phyloP scores from a whole-genome alignment of 2,797 vertebrate species.

The Chiloscyllium punctatum region DNA sequence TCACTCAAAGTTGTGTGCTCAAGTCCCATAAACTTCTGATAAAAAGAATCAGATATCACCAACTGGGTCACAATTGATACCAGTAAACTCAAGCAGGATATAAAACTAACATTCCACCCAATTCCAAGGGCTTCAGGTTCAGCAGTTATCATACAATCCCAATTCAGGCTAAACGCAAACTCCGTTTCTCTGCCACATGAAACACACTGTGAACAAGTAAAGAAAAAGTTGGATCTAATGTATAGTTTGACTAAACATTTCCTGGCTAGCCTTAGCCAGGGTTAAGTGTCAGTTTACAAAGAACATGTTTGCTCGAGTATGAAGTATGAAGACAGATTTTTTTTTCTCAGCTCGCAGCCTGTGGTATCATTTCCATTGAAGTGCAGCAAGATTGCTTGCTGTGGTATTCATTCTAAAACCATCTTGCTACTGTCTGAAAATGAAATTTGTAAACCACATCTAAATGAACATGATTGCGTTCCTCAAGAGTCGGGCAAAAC shows the following conservation, averaged over 20 bases:
- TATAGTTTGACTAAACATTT: not conserved
- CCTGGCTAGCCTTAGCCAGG: not conserved
- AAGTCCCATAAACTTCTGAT: not conserved
- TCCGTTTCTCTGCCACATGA: not conserved
- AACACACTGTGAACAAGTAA: not conserved
- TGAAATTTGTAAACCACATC: not conserved
- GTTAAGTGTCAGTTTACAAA: not conserved
- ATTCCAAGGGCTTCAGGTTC: not conserved
- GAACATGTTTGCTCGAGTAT: no score
- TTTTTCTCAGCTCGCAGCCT: not conserved
- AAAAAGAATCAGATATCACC: not conserved
- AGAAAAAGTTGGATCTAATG: not conserved
- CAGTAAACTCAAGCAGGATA: not conserved
- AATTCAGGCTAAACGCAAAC: not conserved
- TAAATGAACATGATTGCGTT: not conserved
- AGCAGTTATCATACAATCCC: not conserved
- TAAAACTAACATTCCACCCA: not conserved
- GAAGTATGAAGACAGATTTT: not conserved
- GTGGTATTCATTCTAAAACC: not conserved
- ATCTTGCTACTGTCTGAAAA: not conserved
- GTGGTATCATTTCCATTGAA: not conserved
- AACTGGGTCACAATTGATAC: not conserved
- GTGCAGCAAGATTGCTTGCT: not conserved
- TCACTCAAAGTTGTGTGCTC: not conserved
- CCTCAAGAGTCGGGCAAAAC: not conserved